Evolutionary conservation across 1,140 invertebrate species (phyloP).

Genomic region (Caenorhabditis briggsae): DNA sequence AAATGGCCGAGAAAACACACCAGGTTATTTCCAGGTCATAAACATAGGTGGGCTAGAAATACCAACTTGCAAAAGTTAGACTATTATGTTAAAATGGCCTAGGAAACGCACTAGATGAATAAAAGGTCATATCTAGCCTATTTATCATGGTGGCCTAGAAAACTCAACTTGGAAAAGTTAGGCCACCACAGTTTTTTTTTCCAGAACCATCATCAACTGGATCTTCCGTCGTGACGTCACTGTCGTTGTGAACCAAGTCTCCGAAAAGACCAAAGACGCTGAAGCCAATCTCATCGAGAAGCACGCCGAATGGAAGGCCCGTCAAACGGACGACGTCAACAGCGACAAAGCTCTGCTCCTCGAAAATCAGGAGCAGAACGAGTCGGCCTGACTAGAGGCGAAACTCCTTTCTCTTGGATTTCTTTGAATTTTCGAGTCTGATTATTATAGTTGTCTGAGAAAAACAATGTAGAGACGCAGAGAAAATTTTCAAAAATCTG

Average conservation of each 20-base stretch:
- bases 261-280: neutral
- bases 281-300: neutral
- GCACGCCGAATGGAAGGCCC: neutral
- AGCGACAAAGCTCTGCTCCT: conserved; percentile 25
- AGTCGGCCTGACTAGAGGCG: conserved; percentile 37
- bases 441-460: too few relatives aligned
- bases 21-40: too few relatives aligned
- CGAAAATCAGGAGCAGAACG: conserved; percentile 29
- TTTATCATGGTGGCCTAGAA: too few relatives aligned
- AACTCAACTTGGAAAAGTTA: neutral
- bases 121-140: too few relatives aligned
- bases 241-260: neutral
- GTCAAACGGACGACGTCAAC: neutral
- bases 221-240: conserved; percentile 20
- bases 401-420: conserved; percentile 27
- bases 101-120: too few relatives aligned
- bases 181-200: neutral
- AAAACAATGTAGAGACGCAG: too few relatives aligned
- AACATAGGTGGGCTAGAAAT: too few relatives aligned
- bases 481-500: too few relatives aligned
- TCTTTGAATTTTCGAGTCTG: neutral
- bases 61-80: too few relatives aligned
- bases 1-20: too few relatives aligned
- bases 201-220: conserved; percentile 27
- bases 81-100: too few relatives aligned